These are phyloP conservation scores for Diorhabda sublineata DNA, from an alignment of 1,140 invertebrate genomes.

Conservation along the genomic window DNA sequence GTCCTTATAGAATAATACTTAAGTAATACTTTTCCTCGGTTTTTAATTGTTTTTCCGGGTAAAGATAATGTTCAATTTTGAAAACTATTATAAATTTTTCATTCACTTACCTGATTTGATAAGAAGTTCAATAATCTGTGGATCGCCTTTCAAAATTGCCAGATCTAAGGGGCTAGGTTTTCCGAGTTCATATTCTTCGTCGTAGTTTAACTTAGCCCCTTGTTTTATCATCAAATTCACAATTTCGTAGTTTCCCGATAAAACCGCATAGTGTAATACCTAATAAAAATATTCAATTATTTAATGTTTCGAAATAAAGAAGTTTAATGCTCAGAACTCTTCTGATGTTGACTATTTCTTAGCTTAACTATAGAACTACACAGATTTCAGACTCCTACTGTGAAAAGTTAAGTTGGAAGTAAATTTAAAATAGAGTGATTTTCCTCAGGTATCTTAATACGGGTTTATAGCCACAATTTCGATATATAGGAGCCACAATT, in stretches of 20 bases:
- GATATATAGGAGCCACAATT: too few relatives aligned
- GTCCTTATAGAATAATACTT: background rate
- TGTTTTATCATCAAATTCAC: slow-evolving; percentile 79
- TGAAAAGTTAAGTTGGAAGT: too few relatives aligned
- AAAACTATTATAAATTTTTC: background rate
- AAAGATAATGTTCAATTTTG: background rate
- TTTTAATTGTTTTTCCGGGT: too few relatives aligned
- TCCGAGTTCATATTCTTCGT: slow-evolving; percentile 60
- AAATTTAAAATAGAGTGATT: too few relatives aligned
- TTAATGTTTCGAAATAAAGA: background rate
- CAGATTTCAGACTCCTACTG: too few relatives aligned
- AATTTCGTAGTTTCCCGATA: slow-evolving; percentile 71
- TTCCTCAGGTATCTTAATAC: too few relatives aligned
- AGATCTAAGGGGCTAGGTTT: slow-evolving; percentile 81
- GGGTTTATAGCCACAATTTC: too few relatives aligned
- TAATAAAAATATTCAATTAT: slow-evolving; percentile 18
- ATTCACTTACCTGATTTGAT: slow-evolving; percentile 57
- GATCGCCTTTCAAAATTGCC: slow-evolving; percentile 77
- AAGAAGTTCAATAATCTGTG: slow-evolving; percentile 65
- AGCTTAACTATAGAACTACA: slow-evolving; percentile 74
- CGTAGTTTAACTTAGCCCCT: slow-evolving; percentile 67
- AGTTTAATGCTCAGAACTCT: slow-evolving; percentile 75
- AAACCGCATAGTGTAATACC: slow-evolving; percentile 80
- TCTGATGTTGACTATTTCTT: slow-evolving; percentile 71
- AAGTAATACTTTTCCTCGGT: background rate